Percentiles rank a stretch among this genome's conserved stretches.
Conservation (phyloP, 1,140 invertebrate species). For the Atta texana region DNA sequence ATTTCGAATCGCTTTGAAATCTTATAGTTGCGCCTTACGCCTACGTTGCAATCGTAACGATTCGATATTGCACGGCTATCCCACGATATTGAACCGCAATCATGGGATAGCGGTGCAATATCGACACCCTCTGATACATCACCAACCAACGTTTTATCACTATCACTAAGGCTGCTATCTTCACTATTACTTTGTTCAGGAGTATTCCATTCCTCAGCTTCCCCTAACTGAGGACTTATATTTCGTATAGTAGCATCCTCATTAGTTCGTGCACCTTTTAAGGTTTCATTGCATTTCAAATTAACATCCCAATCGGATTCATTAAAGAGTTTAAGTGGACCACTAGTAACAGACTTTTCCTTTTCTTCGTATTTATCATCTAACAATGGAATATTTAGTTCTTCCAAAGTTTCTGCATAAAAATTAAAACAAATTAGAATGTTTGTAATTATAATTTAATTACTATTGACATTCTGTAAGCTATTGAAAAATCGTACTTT, state of each 20-base stretch:
- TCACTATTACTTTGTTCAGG: conserved; percentile 91
- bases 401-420: conserved; percentile 85
- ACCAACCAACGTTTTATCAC: conserved; percentile 90
- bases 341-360: conserved; percentile 59
- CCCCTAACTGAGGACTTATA: conserved; percentile 65
- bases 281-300: conserved; percentile 40
- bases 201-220: conserved; percentile 77
- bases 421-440: conserved; percentile 24
- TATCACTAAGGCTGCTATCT: conserved; percentile 92
- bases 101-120: conserved; percentile 11
- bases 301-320: conserved; percentile 31
- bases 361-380: conserved; percentile 77
- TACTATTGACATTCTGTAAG: not conserved
- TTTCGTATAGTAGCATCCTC: conserved; percentile 63
- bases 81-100: not conserved
- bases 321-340: conserved; percentile 49
- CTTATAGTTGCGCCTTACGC: not conserved
- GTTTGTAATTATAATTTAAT: conserved; percentile 5
- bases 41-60: too few relatives aligned
- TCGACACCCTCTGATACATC: conserved; percentile 86
- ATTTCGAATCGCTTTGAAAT: conserved; percentile 55
- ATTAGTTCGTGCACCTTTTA: conserved; percentile 27
- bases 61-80: not conserved
- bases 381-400: conserved; percentile 86
- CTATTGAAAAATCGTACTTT: conserved; percentile 81